Evolutionary conservation across 2,113 vertebrate genomes (phyloP).

Genomic region (Bos taurus): DNA sequence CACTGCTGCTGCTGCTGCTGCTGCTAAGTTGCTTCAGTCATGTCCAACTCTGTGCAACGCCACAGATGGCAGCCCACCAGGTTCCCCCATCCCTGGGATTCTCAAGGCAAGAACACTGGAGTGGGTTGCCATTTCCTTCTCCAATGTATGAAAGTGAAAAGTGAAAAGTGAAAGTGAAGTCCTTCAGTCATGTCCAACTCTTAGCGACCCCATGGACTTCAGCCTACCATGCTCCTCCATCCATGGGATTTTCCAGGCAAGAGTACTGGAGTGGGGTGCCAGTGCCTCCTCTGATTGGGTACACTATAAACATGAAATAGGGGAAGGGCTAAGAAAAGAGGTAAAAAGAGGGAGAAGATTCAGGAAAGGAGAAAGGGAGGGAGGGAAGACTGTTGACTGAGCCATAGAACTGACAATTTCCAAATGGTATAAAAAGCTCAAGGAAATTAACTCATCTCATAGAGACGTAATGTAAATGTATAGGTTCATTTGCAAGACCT

Average conservation of each 20-base stretch:
- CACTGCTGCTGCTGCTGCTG: background rate
- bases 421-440: background rate
- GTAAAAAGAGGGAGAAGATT: background rate
- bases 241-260: background rate
- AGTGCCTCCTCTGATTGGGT: rapidly evolving
- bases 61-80: too few species aligned
- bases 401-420: background rate
- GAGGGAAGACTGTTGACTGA: background rate
- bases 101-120: too few species aligned
- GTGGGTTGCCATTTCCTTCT: too few species aligned
- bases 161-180: too few species aligned
- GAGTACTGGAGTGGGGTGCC: background rate
- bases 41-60: too few species aligned
- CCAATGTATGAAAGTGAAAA: too few species aligned
- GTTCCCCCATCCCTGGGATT: rapidly evolving
- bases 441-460: constrained; percentile 1
- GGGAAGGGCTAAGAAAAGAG: background rate
- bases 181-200: rapidly evolving
- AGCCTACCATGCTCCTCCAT: background rate
- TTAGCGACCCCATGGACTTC: background rate
- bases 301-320: background rate
- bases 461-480: constrained; percentile 25
- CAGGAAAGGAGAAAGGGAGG: background rate
- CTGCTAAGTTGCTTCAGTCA: too few species aligned
- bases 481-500: constrained; percentile 40